Conservation (phyloP, 2,797 vertebrate species). For the Chelon auratus region DNA sequence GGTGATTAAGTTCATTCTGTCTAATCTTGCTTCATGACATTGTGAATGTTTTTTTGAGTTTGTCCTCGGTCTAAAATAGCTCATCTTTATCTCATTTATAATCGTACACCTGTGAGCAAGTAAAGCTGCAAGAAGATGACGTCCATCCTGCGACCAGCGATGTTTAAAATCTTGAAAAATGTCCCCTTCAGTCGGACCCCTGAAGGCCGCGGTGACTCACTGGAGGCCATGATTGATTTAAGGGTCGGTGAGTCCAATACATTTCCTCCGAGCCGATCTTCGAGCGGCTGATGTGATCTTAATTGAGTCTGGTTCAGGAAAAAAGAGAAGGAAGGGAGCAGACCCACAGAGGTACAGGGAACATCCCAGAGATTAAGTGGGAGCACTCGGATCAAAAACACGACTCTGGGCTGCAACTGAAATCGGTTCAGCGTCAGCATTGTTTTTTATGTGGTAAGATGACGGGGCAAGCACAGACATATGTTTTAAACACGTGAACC, state of each 20-base stretch:
- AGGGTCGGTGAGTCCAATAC: constrained; percentile 72
- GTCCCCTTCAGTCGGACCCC: constrained; percentile 20
- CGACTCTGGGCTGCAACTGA: too few species aligned
- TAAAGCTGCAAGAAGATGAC: neutral
- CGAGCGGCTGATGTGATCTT: constrained; percentile 76
- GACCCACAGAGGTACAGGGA: constrained; percentile 34
- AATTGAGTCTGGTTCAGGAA: constrained; percentile 74
- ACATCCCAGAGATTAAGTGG: constrained; percentile 40
- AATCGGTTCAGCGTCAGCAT: too few species aligned
- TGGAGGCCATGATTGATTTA: constrained; percentile 67
- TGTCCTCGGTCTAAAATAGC: neutral
- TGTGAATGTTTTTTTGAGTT: neutral
- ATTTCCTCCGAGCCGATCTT: constrained; percentile 67
- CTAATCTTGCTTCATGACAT: neutral
- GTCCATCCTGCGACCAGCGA: constrained; percentile 6
- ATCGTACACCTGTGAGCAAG: neutral
- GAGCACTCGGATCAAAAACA: neutral
- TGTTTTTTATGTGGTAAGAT: too few species aligned
- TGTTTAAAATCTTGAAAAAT: neutral
- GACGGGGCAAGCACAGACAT: too few species aligned
- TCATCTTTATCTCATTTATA: neutral
- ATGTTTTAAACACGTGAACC: too few species aligned
- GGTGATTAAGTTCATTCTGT: neutral
- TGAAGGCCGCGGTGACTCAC: constrained; percentile 55
- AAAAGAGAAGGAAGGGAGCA: constrained; percentile 13